phyloP scores from a whole-genome alignment of 2,113 vertebrate genomes.

The Peromyscus californicus region DNA sequence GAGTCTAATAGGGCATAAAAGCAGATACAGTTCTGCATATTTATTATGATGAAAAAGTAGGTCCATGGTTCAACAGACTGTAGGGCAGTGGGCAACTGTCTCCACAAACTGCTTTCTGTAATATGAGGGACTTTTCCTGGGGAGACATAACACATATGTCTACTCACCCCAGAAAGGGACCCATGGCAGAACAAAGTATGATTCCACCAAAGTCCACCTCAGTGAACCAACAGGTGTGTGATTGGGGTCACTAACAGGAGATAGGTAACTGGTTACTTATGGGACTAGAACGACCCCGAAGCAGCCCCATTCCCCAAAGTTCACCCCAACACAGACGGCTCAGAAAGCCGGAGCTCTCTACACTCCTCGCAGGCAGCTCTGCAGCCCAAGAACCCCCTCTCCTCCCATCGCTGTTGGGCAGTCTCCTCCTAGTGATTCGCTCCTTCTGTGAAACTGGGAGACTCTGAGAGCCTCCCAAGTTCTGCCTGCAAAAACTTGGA shows the following conservation, averaged over 20 bases:
- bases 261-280: no score
- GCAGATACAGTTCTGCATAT: neutral
- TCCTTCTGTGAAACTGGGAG: neutral
- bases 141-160: neutral
- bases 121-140: neutral
- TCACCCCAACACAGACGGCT: neutral
- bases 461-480: neutral
- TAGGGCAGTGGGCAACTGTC: neutral
- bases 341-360: neutral
- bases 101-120: neutral
- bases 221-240: neutral
- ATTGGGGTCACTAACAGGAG: no score
- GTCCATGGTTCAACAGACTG: neutral
- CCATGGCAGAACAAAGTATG: neutral
- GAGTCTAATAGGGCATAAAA: conserved; percentile 2
- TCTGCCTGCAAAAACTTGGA: neutral
- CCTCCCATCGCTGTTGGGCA: no score
- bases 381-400: fast-evolving
- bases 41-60: conserved; percentile 18
- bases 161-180: neutral
- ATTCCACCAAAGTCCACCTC: neutral
- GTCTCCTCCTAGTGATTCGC: neutral
- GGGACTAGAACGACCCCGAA: no score
- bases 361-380: neutral
- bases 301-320: neutral